Base-by-base conservation (phyloP, 2,888 invertebrate genomes). In the Calephelis perditalis region DNA sequence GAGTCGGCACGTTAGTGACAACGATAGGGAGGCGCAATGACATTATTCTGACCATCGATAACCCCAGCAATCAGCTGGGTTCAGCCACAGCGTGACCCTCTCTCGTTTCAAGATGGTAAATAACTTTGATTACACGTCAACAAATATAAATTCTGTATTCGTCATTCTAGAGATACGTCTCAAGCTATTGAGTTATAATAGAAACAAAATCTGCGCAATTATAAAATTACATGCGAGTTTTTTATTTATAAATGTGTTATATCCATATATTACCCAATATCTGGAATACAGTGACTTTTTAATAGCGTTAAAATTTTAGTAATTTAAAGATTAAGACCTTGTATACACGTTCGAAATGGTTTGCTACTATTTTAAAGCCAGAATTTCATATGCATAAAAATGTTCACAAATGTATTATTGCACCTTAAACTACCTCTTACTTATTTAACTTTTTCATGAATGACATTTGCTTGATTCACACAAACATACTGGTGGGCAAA, bases 21-120 rank as follows among this genome's bases (percentile, higher is more conserved):
- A 63, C 62, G 65, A 66, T 63, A 69, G 62, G 57, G 36, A 57
- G 69, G 67, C 71, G 73, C 73, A 72, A 74, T 67, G 71, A 68
- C 71, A 70, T 60, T 69, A 59, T 55, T 59, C 56, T 81, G 84
- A 86, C 83, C 86, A 73, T 61, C 68, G 86, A 86, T 86, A 85
- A 80, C 85, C 74, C 71, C 67, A 73, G 64, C 75, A 84, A 84
- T 83, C 82, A 70, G 58, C 45, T 71, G 69, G 75, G 81, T 76
- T 79, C 76, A 77, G 73, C 74, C 78, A 70, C 77, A 71, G 72
- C 70, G 69, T 75, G 76, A 75, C 76, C 79, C 40, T 40, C 40
- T 40, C 40, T 77, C 77, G 75, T 74, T 77, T 70, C 68, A 70
- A 73, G 74, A 67, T 67, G 65, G 65, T 67, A 68, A 78, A 82